Evolutionary conservation across 30 jellyfish, hydroid and myxozoan species (phyloP).

Genomic region (Pelagia noctiluca): DNA sequence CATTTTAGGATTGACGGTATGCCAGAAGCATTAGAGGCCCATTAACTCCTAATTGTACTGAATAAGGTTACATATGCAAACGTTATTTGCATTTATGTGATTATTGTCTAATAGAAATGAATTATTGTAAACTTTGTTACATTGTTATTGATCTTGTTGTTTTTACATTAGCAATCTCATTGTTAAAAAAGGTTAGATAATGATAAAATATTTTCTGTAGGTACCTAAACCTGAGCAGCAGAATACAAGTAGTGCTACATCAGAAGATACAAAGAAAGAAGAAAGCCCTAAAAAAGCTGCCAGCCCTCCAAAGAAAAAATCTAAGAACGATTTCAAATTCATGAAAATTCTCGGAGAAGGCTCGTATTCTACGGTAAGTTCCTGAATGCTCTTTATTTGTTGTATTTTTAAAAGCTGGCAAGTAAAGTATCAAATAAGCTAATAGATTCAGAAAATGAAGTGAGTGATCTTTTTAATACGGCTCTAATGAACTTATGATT

Average conservation of each 20-base stretch:
- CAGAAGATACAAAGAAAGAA: not conserved
- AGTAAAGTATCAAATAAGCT: not conserved
- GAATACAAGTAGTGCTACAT: not conserved
- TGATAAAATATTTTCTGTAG: not conserved
- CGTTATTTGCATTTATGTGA: no score
- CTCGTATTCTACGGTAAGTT: constrained; percentile 90
- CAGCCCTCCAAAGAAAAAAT: constrained; percentile 77
- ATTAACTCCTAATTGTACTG: no score
- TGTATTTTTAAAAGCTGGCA: not conserved
- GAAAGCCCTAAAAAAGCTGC: constrained; percentile 8
- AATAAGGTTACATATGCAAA: no score
- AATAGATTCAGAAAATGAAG: no score
- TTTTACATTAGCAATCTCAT: no score
- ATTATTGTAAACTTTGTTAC: no score
- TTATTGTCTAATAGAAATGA: no score
- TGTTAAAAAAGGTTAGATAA: not conserved
- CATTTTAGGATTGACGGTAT: no score
- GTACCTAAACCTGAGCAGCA: not conserved
- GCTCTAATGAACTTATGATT: no score
- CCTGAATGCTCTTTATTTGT: not conserved
- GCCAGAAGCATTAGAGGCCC: no score
- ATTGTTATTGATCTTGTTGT: no score
- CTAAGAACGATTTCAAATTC: constrained; percentile 86
- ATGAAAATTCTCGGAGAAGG: constrained; percentile 96
- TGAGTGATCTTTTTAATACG: no score